Conservation (phyloP, 2,797 vertebrate species). For the Glossophaga mutica region DNA sequence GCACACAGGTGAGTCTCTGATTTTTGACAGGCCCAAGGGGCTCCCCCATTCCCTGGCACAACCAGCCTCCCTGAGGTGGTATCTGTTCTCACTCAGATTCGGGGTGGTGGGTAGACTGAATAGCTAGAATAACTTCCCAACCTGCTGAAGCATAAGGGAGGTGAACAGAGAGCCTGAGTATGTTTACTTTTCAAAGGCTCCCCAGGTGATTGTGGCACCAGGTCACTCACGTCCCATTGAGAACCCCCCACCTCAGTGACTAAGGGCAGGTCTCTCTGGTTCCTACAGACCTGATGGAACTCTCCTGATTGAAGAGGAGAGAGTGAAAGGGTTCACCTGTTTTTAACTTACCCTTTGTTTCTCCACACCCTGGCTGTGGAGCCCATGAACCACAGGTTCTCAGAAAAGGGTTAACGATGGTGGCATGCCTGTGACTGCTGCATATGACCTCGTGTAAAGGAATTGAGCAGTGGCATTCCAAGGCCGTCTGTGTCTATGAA, state of each 20-base stretch:
- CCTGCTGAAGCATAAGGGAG: neutral
- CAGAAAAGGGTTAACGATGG: neutral
- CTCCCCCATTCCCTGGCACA: neutral
- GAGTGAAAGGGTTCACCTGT: neutral
- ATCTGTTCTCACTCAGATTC: neutral
- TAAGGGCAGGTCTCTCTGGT: neutral
- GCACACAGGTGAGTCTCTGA: conserved; percentile 89
- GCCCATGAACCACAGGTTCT: neutral
- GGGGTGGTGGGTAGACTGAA: neutral
- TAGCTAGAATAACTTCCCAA: neutral
- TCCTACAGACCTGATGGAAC: neutral
- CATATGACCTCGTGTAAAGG: neutral
- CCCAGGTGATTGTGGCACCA: neutral
- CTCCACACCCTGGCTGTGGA: neutral
- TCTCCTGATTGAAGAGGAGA: neutral
- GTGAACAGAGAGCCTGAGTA: neutral
- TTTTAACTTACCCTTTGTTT: neutral
- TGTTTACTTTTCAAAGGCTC: neutral
- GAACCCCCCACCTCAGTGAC: neutral
- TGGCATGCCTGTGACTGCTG: neutral
- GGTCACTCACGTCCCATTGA: neutral
- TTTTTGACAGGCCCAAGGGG: neutral
- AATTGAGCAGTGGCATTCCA: neutral
- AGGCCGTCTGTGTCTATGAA: neutral
- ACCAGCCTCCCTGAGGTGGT: neutral